Percentiles rank a stretch among this genome's conserved stretches.
Conservation (phyloP, 30 jellyfish, hydroid and myxozoan species). For the Haliclystus octoradiatus region DNA sequence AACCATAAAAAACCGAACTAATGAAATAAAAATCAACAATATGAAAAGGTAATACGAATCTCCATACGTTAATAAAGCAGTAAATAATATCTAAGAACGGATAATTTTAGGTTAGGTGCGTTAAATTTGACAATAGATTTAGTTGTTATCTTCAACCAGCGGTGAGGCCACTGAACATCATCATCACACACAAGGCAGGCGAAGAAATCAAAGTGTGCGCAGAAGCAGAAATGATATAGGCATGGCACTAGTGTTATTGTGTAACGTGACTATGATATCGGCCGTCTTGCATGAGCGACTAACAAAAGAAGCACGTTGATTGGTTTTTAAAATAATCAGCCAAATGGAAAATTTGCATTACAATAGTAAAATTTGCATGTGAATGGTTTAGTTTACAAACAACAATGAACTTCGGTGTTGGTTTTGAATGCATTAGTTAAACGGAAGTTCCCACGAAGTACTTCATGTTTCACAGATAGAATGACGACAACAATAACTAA, state of each 20-base stretch:
- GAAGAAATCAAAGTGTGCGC: background rate
- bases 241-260: conserved; percentile 1
- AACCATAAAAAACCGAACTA: too few species aligned
- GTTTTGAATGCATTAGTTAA: background rate
- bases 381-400: too few species aligned
- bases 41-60: too few species aligned
- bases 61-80: too few species aligned
- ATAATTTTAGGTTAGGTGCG: too few species aligned
- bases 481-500: background rate
- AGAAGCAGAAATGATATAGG: background rate
- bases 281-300: background rate
- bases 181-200: background rate
- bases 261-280: background rate
- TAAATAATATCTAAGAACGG: too few species aligned
- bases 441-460: conserved; percentile 1
- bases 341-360: too few species aligned
- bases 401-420: background rate
- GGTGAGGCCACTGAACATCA: too few species aligned
- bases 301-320: background rate
- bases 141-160: too few species aligned
- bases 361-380: background rate
- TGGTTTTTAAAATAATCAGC: background rate
- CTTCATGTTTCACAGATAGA: background rate
- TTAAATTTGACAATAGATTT: too few species aligned
- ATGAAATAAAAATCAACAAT: too few species aligned